Percentiles rank a stretch among this genome's conserved stretches.
Conservation (phyloP, 1,140 invertebrate species). For the Pissodes strobi region DNA sequence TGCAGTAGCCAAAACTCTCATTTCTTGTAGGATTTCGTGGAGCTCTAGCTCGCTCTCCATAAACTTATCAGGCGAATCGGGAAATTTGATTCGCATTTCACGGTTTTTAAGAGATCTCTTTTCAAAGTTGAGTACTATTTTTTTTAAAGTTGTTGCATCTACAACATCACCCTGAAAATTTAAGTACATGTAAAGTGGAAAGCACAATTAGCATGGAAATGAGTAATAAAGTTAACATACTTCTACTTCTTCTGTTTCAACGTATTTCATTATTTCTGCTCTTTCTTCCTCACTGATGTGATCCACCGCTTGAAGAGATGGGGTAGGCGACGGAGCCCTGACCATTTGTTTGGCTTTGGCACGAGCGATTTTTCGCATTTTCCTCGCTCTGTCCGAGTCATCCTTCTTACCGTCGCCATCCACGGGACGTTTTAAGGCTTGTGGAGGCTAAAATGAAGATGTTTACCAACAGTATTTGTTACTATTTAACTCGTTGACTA, state of each 20-base stretch:
- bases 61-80: conserved; percentile 96
- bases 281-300: conserved; percentile 72
- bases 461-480: conserved; percentile 16
- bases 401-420: conserved; percentile 69
- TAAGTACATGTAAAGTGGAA: too few relatives aligned
- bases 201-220: neutral
- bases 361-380: conserved; percentile 60
- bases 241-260: conserved; percentile 79
- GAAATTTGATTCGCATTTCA: conserved; percentile 98
- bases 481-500: conserved; percentile 22
- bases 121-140: conserved; percentile 90
- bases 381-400: conserved; percentile 59
- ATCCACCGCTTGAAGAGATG: conserved; percentile 62
- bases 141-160: conserved; percentile 87
- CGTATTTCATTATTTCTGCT: conserved; percentile 79
- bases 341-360: conserved; percentile 60
- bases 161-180: conserved; percentile 69
- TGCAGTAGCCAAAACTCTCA: conserved; percentile 92
- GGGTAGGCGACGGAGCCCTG: conserved; percentile 58
- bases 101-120: conserved; percentile 93
- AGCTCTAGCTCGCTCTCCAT: conserved; percentile 94
- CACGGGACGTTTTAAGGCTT: conserved; percentile 75
- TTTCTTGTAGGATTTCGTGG: conserved; percentile 70
- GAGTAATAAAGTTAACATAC: conserved; percentile 52
- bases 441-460: conserved; percentile 69